These are phyloP conservation scores for Macrotus californicus DNA, from an alignment of 2,113 vertebrate genomes.

Conservation along the genomic window DNA sequence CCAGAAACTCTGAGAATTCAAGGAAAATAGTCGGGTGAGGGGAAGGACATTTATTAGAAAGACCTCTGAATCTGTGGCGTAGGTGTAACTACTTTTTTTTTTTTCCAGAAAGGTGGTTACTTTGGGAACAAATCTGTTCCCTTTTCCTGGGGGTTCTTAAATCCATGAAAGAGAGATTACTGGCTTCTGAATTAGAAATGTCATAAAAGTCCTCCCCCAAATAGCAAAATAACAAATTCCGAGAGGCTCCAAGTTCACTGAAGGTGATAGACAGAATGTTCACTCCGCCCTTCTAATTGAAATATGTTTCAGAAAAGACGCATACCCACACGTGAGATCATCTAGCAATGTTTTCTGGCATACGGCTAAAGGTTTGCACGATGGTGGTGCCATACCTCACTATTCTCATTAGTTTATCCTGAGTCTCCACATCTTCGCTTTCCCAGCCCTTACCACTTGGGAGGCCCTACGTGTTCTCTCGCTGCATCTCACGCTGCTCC, in stretches of 20 bases:
- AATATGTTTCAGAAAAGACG: neutral
- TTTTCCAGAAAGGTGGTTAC: neutral
- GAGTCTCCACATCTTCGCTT: neutral
- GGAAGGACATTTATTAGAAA: neutral
- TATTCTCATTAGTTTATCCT: neutral
- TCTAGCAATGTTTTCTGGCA: neutral
- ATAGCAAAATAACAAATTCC: neutral
- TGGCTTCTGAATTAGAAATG: neutral
- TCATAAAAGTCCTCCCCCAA: neutral
- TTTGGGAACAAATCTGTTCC: neutral
- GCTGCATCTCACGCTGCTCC: neutral
- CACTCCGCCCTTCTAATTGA: neutral
- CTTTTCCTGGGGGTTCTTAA: neutral
- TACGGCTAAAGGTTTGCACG: neutral
- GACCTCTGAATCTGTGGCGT: neutral
- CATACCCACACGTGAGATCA: neutral
- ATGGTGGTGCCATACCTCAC: neutral
- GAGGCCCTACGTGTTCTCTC: neutral
- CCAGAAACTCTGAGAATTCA: neutral
- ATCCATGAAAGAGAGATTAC: neutral
- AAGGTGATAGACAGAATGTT: neutral
- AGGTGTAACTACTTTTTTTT: neutral
- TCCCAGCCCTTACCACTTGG: rapidly evolving
- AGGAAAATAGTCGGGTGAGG: neutral
- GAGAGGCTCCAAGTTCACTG: neutral